These are phyloP conservation scores for Zapus hudsonius DNA, from an alignment of 2,113 vertebrate genomes.

Conservation along the genomic window DNA sequence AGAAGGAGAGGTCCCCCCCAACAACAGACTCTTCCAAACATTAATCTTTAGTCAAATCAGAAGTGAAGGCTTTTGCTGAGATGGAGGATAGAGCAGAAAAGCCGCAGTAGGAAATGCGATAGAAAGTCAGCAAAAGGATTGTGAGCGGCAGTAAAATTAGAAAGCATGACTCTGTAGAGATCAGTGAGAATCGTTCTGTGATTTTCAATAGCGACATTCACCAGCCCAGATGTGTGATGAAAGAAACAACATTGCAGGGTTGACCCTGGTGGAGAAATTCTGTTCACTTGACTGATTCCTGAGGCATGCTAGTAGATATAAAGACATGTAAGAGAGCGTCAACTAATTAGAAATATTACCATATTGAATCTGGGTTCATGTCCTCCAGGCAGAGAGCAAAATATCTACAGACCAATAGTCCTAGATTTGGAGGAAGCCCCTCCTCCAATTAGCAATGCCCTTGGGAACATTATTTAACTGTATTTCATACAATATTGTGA, in stretches of 20 bases:
- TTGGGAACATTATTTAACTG: background rate
- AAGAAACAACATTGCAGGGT: conserved; percentile 28
- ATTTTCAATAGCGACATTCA: conserved; percentile 74
- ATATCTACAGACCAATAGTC: background rate
- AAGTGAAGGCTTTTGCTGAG: conserved; percentile 61
- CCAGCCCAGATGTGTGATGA: conserved; percentile 65
- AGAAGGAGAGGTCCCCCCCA: background rate
- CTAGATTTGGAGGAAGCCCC: background rate
- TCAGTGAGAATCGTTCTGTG: conserved; percentile 64
- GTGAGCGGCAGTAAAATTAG: conserved; percentile 68
- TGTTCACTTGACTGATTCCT: conserved; percentile 54
- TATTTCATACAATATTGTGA: background rate
- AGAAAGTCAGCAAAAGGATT: conserved; percentile 72
- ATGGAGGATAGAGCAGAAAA: conserved; percentile 46
- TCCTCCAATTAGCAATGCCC: background rate
- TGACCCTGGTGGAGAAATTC: conserved; percentile 61
- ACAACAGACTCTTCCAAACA: background rate
- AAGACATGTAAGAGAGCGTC: background rate
- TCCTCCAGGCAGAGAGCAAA: background rate
- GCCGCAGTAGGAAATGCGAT: conserved; percentile 46
- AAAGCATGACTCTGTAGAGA: conserved; percentile 65
- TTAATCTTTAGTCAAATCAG: conserved; percentile 37
- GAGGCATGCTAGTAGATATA: background rate
- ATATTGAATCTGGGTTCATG: background rate
- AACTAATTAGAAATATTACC: conserved; percentile 44